Evolutionary conservation across 2,113 vertebrate species (phyloP).

Genomic region (Erythrolamprus reginae): DNA sequence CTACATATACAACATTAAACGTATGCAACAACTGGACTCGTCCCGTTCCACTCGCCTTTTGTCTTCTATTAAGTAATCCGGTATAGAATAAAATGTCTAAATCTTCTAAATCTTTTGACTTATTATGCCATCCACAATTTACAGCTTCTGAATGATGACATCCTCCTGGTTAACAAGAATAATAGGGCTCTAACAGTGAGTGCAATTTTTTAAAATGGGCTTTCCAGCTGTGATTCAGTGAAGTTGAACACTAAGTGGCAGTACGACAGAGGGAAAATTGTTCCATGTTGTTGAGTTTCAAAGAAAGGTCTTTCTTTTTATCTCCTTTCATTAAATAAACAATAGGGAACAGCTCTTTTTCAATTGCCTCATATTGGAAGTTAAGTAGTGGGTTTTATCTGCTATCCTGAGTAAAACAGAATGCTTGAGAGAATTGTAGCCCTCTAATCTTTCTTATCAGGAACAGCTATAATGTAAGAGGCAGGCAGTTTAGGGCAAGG

Average conservation of each 20-base stretch:
- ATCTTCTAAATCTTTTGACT: slow-evolving; percentile 13
- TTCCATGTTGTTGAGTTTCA: slow-evolving; percentile 6
- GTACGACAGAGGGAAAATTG: slow-evolving; percentile 53
- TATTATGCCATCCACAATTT: slow-evolving; percentile 24
- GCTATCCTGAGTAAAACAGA: not conserved
- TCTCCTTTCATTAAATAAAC: slow-evolving; percentile 18
- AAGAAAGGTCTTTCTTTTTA: slow-evolving; percentile 17
- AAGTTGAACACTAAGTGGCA: slow-evolving; percentile 52
- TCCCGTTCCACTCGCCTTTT: not conserved
- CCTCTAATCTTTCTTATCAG: slow-evolving; percentile 2
- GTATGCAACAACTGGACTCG: not conserved
- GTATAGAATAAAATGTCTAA: not conserved
- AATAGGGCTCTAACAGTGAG: slow-evolving; percentile 38
- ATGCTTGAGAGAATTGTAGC: slow-evolving; percentile 1
- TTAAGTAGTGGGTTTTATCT: slow-evolving; percentile 23
- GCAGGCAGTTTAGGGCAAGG: not conserved
- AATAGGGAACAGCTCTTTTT: slow-evolving; percentile 27
- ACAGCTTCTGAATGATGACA: slow-evolving; percentile 20
- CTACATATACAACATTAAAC: not conserved
- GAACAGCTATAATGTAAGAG: not conserved
- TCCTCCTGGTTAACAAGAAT: slow-evolving; percentile 27
- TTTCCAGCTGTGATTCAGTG: slow-evolving; percentile 53
- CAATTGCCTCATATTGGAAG: slow-evolving; percentile 11
- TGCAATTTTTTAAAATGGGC: slow-evolving; percentile 44
- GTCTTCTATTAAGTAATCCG: not conserved